phyloP scores from a whole-genome alignment of 2,113 vertebrate genomes.

The Ictalurus furcatus region DNA sequence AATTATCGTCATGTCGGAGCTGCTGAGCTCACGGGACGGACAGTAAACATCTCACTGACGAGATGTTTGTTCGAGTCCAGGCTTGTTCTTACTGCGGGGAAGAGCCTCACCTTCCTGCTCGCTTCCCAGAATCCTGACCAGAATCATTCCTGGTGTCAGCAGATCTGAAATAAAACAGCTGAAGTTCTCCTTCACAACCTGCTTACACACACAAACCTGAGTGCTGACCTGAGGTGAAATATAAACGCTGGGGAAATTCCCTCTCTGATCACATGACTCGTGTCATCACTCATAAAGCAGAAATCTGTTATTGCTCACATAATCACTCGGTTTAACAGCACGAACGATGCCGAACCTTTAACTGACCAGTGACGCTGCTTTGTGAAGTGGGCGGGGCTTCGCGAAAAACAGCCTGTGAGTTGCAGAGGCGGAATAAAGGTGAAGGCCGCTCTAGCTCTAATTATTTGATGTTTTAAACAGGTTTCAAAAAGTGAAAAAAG shows the following conservation, averaged over 20 bases:
- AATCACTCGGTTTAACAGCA: too few species aligned
- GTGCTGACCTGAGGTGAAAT: not conserved
- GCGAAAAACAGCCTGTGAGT: not conserved
- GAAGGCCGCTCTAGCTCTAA: not conserved
- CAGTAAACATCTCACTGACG: not conserved
- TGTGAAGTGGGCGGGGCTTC: not conserved
- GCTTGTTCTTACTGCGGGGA: not conserved
- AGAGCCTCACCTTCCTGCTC: not conserved
- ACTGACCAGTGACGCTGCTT: too few species aligned
- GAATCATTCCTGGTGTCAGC: slow-evolving; percentile 13
- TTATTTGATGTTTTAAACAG: not conserved
- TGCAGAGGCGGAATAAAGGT: too few species aligned
- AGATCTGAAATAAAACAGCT: not conserved
- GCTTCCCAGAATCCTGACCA: not conserved
- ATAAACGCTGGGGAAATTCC: not conserved
- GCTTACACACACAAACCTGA: not conserved
- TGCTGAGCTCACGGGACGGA: not conserved
- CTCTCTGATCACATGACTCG: not conserved
- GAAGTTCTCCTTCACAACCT: not conserved
- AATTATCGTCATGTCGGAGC: not conserved
- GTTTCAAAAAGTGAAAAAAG: not conserved
- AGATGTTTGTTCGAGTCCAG: slow-evolving; percentile 9
- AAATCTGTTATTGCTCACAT: not conserved
- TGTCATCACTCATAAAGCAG: not conserved
- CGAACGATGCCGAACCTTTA: not conserved